Percentiles rank a stretch among this genome's conserved stretches.
phyloP scores from a whole-genome alignment of 1,140 invertebrate species.

The Caenorhabditis briggsae region DNA sequence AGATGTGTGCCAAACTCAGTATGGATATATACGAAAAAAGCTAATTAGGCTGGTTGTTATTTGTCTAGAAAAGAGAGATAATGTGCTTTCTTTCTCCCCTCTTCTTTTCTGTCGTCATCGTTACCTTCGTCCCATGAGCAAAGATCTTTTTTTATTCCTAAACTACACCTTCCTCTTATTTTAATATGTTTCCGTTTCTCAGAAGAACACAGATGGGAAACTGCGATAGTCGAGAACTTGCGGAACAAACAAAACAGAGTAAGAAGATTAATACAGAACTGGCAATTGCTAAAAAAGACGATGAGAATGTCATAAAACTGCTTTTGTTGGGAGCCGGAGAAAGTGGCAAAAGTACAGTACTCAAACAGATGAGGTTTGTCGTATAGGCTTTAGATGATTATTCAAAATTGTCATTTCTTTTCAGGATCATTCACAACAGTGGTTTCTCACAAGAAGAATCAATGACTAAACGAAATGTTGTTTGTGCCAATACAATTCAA shows the following conservation, averaged over 20 bases:
- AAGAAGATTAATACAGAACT: slow-evolving; percentile 50
- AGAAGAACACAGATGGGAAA: slow-evolving; percentile 57
- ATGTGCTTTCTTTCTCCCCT: neutral
- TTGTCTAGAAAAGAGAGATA: neutral
- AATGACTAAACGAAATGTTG: slow-evolving; percentile 31
- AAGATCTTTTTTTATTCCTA: neutral
- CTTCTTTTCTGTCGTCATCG: neutral
- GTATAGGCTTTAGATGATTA: neutral
- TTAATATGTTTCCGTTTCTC: neutral
- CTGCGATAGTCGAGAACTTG: slow-evolving; percentile 50
- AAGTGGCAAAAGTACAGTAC: slow-evolving; percentile 95
- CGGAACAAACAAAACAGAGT: slow-evolving; percentile 43
- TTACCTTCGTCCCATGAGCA: neutral
- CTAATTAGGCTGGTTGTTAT: slow-evolving; percentile 9
- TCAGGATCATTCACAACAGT: slow-evolving; percentile 63
- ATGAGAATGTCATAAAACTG: slow-evolving; percentile 59
- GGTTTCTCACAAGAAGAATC: slow-evolving; percentile 57
- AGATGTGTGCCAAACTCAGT: neutral
- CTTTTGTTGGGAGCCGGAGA: slow-evolving; percentile 84
- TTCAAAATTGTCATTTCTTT: slow-evolving; percentile 27
- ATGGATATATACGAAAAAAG: neutral
- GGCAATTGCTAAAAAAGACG: slow-evolving; percentile 39
- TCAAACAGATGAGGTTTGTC: slow-evolving; percentile 92
- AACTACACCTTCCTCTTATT: neutral
- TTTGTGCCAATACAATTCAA: slow-evolving; percentile 60